A percentile compares a stretch with the other conserved stretches of the same genome.
phyloP scores from a whole-genome alignment of 1,140 invertebrate genomes.

The Cotesia typhae region DNA sequence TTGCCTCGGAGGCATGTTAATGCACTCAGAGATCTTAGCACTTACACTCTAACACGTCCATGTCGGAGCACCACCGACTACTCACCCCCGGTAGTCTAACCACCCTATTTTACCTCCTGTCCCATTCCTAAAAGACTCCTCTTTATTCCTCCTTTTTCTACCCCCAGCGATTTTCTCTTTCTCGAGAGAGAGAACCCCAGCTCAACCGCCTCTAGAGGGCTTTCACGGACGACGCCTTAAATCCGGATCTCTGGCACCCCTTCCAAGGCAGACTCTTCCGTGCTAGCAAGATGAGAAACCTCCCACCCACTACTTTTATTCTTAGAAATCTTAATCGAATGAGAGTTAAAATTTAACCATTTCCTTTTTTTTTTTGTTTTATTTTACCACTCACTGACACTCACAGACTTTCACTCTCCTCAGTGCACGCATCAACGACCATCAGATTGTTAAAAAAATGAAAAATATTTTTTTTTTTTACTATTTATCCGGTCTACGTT shows the following conservation, averaged over 20 bases:
- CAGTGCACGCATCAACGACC: background rate
- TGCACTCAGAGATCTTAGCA: constrained; percentile 67
- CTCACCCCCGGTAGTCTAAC: constrained; percentile 40
- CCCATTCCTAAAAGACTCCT: constrained; percentile 35
- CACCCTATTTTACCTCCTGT: constrained; percentile 17
- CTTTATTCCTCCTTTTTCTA: constrained; percentile 65
- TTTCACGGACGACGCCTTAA: constrained; percentile 65
- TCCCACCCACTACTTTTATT: background rate
- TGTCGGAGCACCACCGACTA: constrained; percentile 36
- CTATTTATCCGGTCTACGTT: too few species aligned
- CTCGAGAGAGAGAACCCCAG: constrained; percentile 61
- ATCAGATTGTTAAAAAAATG: background rate
- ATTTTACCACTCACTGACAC: constrained; percentile 19
- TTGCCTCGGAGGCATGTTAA: constrained; percentile 66
- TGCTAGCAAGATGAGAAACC: constrained; percentile 24
- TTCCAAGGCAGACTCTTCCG: constrained; percentile 16
- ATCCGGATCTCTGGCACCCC: constrained; percentile 58
- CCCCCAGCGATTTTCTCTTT: constrained; percentile 62
- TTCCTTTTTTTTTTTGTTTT: constrained; percentile 27
- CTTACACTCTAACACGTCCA: constrained; percentile 65
- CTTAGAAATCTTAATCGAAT: constrained; percentile 51
- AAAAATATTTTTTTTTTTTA: too few species aligned
- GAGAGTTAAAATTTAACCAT: constrained; percentile 28
- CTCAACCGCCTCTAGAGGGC: constrained; percentile 48
- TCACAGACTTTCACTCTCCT: too few species aligned